Evolutionary conservation across 2,797 vertebrate species (phyloP).

Genomic region (Hirundo rustica): DNA sequence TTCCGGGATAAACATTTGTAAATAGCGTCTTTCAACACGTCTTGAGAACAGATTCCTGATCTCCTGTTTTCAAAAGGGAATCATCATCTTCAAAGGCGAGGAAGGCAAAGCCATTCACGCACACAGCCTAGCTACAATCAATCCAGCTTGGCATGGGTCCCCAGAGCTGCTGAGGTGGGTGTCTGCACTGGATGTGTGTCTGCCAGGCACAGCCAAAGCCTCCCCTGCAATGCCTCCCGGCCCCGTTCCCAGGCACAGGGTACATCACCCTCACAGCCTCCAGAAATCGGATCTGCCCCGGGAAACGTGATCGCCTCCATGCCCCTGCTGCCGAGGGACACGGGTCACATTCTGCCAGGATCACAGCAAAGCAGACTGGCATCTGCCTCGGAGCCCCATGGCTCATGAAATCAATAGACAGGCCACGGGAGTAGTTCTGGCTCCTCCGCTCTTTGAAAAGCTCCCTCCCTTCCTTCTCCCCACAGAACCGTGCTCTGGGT

Average conservation of each 20-base stretch:
- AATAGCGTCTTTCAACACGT: background rate
- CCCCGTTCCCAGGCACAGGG: background rate
- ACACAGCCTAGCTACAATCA: background rate
- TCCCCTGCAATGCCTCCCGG: background rate
- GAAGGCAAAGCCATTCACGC: background rate
- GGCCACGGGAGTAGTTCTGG: fast-evolving
- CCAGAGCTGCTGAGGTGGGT: background rate
- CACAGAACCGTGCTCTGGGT: conserved; percentile 21
- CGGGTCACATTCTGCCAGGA: conserved; percentile 35
- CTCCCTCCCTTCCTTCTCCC: background rate
- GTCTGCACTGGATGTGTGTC: background rate
- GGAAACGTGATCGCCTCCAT: background rate
- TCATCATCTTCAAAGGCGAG: conserved; percentile 3
- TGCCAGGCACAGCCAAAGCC: background rate
- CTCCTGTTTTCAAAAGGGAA: background rate
- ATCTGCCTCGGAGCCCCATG: background rate
- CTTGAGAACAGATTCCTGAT: background rate
- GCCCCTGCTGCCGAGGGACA: conserved; percentile 5
- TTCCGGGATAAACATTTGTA: conserved; percentile 35
- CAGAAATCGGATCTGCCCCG: background rate
- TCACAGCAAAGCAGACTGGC: conserved; percentile 20
- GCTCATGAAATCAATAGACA: conserved; percentile 9
- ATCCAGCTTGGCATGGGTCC: background rate
- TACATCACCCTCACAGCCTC: background rate
- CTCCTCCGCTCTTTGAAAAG: conserved; percentile 19